phyloP scores from a whole-genome alignment of 2,888 invertebrate species.

The Trichogramma evanescens region DNA sequence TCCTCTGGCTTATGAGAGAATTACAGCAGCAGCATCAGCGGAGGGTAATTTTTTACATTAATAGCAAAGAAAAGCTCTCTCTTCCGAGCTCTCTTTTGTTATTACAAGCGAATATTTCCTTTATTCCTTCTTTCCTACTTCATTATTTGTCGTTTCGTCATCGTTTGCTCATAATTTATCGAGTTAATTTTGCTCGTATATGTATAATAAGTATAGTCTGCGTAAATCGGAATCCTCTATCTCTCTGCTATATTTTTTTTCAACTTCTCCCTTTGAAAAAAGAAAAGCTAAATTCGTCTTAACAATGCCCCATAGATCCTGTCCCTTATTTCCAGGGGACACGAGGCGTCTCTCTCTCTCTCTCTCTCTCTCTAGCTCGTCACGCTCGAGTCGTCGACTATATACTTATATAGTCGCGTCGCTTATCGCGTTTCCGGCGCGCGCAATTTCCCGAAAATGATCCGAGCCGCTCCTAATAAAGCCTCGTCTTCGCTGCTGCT shows the following conservation, averaged over 20 bases:
- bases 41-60: no score
- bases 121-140: no score
- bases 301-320: not conserved
- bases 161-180: no score
- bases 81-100: no score
- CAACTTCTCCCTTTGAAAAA: not conserved
- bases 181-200: not conserved
- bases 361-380: not conserved
- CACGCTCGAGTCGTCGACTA: not conserved
- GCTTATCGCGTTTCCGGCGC: slow-evolving; percentile 14
- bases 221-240: not conserved
- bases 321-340: not conserved
- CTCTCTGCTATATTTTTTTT: not conserved
- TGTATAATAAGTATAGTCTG: not conserved
- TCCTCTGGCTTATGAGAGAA: no score
- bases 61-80: no score
- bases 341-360: not conserved
- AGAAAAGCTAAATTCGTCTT: no score
- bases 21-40: no score
- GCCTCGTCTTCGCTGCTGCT: not conserved
- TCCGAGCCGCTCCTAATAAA: slow-evolving; percentile 12
- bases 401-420: not conserved
- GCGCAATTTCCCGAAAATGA: slow-evolving; percentile 19
- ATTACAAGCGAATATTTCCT: no score
- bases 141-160: no score